Conservation (phyloP, 2,888 invertebrate species). For the Lottia gigantea region DNA sequence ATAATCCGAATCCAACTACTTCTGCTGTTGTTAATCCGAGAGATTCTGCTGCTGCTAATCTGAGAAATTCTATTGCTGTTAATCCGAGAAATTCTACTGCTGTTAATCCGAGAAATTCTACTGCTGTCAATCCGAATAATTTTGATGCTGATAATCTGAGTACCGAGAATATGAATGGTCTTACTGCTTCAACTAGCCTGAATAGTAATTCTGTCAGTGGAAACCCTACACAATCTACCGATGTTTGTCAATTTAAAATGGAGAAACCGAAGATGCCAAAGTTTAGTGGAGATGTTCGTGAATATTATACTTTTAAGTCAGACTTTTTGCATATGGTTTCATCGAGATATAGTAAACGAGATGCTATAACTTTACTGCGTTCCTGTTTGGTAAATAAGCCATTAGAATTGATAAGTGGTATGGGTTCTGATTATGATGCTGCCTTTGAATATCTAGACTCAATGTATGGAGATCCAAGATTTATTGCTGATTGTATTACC, state of each 20-base stretch:
- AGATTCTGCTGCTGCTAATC: no score
- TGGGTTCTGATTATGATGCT: conserved; percentile 1
- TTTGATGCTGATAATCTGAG: background rate
- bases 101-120: background rate
- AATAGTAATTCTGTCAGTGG: background rate
- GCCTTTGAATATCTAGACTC: conserved; percentile 1
- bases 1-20: background rate
- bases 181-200: no score
- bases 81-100: background rate
- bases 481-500: background rate
- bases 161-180: no score
- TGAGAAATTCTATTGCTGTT: background rate
- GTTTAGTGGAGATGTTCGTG: background rate
- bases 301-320: background rate
- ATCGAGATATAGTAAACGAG: conserved; percentile 3
- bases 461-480: conserved; percentile 6
- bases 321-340: background rate
- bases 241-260: background rate
- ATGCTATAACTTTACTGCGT: background rate
- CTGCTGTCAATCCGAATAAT: background rate
- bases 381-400: background rate
- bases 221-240: background rate
- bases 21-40: background rate
- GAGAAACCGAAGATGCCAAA: conserved; percentile 3
- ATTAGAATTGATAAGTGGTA: background rate